phyloP scores from a whole-genome alignment of 1,140 invertebrate genomes.

The Saccostrea glomerata region DNA sequence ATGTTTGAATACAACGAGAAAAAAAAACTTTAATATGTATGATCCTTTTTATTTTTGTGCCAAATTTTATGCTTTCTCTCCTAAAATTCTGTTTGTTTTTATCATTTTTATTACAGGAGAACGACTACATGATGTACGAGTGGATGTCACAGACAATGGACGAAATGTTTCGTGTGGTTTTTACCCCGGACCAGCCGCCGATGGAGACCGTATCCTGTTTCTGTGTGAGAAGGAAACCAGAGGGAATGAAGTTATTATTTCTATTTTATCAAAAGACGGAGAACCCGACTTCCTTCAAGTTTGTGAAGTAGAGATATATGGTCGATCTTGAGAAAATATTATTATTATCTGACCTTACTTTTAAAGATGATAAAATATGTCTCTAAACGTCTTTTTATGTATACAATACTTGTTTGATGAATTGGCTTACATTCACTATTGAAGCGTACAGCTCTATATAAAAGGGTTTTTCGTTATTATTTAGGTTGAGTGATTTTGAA shows the following conservation, averaged over 20 bases:
- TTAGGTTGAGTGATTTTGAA: too few species aligned
- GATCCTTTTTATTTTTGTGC: too few species aligned
- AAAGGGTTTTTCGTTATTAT: too few species aligned
- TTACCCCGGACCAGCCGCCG: not conserved
- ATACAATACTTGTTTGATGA: too few species aligned
- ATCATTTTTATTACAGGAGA: not conserved
- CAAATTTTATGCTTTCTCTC: too few species aligned
- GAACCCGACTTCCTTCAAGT: not conserved
- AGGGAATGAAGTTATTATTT: not conserved
- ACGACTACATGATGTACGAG: not conserved
- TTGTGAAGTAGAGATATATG: not conserved
- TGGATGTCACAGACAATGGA: not conserved
- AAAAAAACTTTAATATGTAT: too few species aligned
- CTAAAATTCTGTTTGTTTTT: not conserved
- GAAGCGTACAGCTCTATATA: too few species aligned
- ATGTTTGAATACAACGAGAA: too few species aligned
- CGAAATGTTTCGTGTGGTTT: not conserved
- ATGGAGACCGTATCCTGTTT: not conserved
- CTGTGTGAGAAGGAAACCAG: not conserved
- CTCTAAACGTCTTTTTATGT: too few species aligned
- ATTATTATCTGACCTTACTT: too few species aligned
- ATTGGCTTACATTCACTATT: too few species aligned
- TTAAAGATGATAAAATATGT: too few species aligned
- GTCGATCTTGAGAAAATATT: not conserved
- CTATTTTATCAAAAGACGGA: not conserved